Percentiles rank a stretch among this genome's conserved stretches.
phyloP scores from a whole-genome alignment of 2,888 invertebrate genomes.

The Rhamphomyia laevipes region DNA sequence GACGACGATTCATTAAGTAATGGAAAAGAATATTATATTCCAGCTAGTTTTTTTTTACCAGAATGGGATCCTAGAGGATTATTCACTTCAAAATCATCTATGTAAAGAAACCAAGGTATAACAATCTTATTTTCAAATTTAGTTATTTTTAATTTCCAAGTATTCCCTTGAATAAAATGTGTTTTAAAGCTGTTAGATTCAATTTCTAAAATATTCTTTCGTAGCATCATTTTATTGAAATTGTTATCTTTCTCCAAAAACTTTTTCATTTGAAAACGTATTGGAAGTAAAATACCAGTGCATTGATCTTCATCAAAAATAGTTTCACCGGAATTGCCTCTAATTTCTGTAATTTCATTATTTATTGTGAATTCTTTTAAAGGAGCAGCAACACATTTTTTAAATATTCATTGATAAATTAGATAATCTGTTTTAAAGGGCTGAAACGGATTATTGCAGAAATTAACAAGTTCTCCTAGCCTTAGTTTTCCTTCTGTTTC shows the following conservation, averaged over 20 bases:
- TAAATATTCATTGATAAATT: too few relatives aligned
- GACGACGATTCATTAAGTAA: slow-evolving; percentile 1
- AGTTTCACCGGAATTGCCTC: background rate
- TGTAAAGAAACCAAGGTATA: slow-evolving; percentile 1
- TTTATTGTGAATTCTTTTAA: too few relatives aligned
- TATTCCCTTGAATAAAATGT: background rate
- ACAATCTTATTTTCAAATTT: background rate
- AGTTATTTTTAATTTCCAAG: background rate
- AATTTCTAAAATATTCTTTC: background rate
- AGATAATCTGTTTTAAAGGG: too few relatives aligned
- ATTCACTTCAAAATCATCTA: slow-evolving; percentile 1
- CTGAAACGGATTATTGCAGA: too few relatives aligned
- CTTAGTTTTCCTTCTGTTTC: too few relatives aligned
- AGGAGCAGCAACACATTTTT: too few relatives aligned
- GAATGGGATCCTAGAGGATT: slow-evolving; percentile 3
- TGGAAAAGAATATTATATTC: slow-evolving; percentile 7
- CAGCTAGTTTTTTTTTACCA: too few relatives aligned
- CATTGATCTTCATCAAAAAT: background rate
- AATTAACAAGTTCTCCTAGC: too few relatives aligned
- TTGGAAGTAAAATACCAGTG: background rate
- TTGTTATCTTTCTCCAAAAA: background rate
- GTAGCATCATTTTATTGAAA: background rate
- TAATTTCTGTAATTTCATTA: too few relatives aligned
- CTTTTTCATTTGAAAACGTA: slow-evolving; percentile 1
- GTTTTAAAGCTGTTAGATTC: background rate